A percentile compares a stretch with the other conserved stretches of the same genome.
phyloP scores from a whole-genome alignment of 2,113 vertebrate genomes.

The Forbesichthys papilliferus region DNA sequence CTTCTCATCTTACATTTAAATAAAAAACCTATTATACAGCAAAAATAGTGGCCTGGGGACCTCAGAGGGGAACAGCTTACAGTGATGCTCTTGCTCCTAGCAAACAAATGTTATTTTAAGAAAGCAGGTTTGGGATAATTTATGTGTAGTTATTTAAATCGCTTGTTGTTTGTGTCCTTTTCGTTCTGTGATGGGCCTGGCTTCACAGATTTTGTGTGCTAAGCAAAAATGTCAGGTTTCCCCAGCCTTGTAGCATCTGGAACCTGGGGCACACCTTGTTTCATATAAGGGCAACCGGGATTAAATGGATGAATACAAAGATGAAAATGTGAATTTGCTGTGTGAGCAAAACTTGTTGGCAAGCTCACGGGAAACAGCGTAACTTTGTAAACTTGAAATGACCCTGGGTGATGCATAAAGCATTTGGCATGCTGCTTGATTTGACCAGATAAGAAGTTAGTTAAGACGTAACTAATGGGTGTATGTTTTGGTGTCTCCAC shows the following conservation, averaged over 20 bases:
- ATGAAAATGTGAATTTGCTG: slow-evolving; percentile 69
- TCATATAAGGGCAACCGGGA: slow-evolving; percentile 52
- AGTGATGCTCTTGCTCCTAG: slow-evolving; percentile 77
- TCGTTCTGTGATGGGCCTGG: slow-evolving; percentile 58
- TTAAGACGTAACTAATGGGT: slow-evolving; percentile 10
- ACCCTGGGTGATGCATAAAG: slow-evolving; percentile 10
- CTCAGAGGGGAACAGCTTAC: slow-evolving; percentile 66
- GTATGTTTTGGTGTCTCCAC: slow-evolving; percentile 56
- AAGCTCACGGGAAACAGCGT: slow-evolving; percentile 62
- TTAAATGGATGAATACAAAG: slow-evolving; percentile 56
- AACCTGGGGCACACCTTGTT: slow-evolving; percentile 70
- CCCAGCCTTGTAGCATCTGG: slow-evolving; percentile 56
- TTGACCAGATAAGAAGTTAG: slow-evolving; percentile 14
- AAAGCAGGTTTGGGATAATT: slow-evolving; percentile 79
- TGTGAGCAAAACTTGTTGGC: slow-evolving; percentile 64
- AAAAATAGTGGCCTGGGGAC: slow-evolving; percentile 76
- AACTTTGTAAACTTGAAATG: slow-evolving; percentile 38
- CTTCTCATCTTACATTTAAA: slow-evolving; percentile 82
- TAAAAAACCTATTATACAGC: slow-evolving; percentile 84
- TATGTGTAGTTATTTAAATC: slow-evolving; percentile 83
- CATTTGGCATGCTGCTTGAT: slow-evolving; percentile 66
- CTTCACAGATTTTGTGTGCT: slow-evolving; percentile 73
- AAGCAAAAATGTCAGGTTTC: slow-evolving; percentile 78
- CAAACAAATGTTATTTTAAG: slow-evolving; percentile 84
- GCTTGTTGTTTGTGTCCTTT: slow-evolving; percentile 82